phyloP scores from a whole-genome alignment of 2,797 vertebrate genomes.

The Heliangelus exortis region DNA sequence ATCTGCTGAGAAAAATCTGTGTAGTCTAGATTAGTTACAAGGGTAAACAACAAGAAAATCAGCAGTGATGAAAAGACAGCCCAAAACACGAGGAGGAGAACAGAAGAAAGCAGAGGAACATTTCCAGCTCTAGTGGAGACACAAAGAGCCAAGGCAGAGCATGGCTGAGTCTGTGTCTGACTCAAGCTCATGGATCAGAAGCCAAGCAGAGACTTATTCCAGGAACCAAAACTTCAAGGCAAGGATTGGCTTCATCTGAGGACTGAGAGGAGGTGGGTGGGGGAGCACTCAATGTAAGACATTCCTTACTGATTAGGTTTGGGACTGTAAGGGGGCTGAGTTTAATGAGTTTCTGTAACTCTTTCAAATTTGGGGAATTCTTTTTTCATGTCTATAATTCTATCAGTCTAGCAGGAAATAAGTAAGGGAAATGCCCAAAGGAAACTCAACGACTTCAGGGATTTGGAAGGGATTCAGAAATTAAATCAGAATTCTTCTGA shows the following conservation, averaged over 20 bases:
- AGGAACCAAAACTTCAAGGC: conserved; percentile 3
- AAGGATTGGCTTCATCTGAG: neutral
- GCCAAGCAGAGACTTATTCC: conserved; percentile 38
- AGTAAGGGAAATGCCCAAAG: neutral
- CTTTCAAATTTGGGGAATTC: conserved; percentile 19
- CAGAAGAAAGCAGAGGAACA: neutral
- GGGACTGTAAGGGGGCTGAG: neutral
- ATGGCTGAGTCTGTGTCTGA: neutral
- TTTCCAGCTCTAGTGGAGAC: conserved; percentile 22
- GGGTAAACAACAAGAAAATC: neutral
- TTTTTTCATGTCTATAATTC: neutral
- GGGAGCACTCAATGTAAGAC: conserved; percentile 6
- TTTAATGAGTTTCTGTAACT: conserved; percentile 47
- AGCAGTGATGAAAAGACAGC: neutral
- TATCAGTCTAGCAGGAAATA: conserved; percentile 25
- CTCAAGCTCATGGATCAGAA: conserved; percentile 7
- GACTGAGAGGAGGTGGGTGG: conserved; percentile 34
- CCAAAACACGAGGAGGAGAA: neutral
- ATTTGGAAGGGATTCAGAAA: conserved; percentile 39
- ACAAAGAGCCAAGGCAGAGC: neutral
- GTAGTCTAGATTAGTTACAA: neutral
- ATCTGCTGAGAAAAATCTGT: neutral
- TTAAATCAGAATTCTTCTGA: conserved; percentile 1
- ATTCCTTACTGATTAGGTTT: conserved; percentile 64
- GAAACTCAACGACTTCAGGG: conserved; percentile 7